These are phyloP conservation scores for Triplophysa yarkandensis DNA, from an alignment of 2,797 vertebrate genomes.

Conservation along the genomic window DNA sequence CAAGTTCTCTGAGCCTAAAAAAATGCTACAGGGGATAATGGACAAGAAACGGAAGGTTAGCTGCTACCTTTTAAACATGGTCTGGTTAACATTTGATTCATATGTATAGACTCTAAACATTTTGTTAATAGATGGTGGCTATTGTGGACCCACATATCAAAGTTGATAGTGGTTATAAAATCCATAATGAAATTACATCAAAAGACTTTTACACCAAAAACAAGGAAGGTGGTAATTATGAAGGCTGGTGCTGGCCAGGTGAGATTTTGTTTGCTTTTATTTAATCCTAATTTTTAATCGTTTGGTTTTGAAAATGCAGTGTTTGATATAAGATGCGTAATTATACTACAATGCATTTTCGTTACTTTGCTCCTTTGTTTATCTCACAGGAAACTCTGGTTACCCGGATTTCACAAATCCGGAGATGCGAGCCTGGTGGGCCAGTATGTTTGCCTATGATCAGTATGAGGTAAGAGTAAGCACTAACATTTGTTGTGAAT, in stretches of 20 bases:
- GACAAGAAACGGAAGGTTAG: slow-evolving; percentile 85
- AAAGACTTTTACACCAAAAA: slow-evolving; percentile 85
- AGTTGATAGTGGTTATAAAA: slow-evolving; percentile 85
- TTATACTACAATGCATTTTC: background rate
- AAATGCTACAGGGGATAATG: slow-evolving; percentile 82
- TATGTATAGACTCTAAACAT: no score
- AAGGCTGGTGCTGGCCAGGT: slow-evolving; percentile 98
- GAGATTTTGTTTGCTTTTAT: background rate
- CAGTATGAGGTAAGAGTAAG: slow-evolving; percentile 77
- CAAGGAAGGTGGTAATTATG: slow-evolving; percentile 88
- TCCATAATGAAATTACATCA: slow-evolving; percentile 83
- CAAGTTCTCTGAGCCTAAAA: slow-evolving; percentile 84
- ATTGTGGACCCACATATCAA: slow-evolving; percentile 97
- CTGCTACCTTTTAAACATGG: no score
- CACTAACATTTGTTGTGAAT: background rate
- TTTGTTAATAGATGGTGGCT: slow-evolving; percentile 82
- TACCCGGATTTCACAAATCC: slow-evolving; percentile 91
- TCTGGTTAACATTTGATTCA: no score
- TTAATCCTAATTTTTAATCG: no score
- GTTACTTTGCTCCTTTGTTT: background rate
- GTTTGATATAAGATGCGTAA: background rate
- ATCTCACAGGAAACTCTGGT: slow-evolving; percentile 80
- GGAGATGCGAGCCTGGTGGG: slow-evolving; percentile 89
- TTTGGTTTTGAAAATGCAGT: background rate
- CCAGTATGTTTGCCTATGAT: slow-evolving; percentile 88